Evolutionary conservation across 2,888 invertebrate species (phyloP).

Genomic region (Crocallis elinguaria): DNA sequence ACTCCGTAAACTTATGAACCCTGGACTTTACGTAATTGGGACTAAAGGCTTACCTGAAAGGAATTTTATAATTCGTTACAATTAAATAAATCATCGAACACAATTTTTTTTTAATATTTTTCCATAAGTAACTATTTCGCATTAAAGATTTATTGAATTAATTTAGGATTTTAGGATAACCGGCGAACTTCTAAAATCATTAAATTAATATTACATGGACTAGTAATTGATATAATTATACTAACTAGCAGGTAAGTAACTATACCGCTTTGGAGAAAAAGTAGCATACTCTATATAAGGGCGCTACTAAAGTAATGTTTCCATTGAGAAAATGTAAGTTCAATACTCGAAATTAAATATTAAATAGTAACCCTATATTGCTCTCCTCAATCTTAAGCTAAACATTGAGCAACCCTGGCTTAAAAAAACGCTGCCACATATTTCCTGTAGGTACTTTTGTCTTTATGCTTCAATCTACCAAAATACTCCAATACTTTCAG

Average conservation of each 20-base stretch:
- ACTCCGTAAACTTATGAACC: too few relatives aligned
- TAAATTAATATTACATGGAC: constrained; percentile 82
- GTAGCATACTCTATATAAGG: constrained; percentile 66
- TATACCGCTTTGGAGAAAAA: constrained; percentile 81
- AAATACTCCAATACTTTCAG: background rate
- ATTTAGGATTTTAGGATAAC: constrained; percentile 43
- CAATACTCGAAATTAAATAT: constrained; percentile 63
- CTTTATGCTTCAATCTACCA: constrained; percentile 11
- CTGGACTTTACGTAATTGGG: background rate
- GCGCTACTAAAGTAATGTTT: constrained; percentile 64
- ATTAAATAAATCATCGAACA: too few relatives aligned
- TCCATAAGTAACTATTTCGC: too few relatives aligned
- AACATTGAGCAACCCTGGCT: constrained; percentile 81
- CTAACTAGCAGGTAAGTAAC: constrained; percentile 82
- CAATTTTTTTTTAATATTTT: too few relatives aligned
- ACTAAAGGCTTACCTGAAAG: background rate
- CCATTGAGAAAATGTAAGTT: constrained; percentile 64
- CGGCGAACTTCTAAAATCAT: constrained; percentile 74
- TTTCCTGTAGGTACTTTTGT: constrained; percentile 22
- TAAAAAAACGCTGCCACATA: constrained; percentile 27
- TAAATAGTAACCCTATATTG: constrained; percentile 67
- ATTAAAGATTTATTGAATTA: background rate
- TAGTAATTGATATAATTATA: constrained; percentile 81
- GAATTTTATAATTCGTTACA: too few relatives aligned
- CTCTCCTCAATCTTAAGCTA: constrained; percentile 75